phyloP scores from a whole-genome alignment of 2,797 vertebrate species.

The Trachops cirrhosus region DNA sequence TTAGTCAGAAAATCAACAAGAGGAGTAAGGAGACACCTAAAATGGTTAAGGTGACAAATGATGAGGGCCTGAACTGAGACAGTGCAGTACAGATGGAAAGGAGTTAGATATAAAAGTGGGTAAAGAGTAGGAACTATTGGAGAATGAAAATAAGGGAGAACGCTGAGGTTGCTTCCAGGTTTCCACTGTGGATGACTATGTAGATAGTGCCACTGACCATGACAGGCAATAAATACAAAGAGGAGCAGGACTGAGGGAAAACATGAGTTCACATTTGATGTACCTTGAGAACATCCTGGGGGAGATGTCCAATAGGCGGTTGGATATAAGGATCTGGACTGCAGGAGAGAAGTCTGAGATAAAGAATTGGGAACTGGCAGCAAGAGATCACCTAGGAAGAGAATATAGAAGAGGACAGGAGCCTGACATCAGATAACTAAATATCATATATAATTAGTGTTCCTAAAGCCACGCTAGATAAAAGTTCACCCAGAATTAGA shows the following conservation, averaged over 20 bases:
- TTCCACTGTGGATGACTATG: neutral
- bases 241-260: neutral
- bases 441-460: neutral
- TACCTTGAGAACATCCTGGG: conserved; percentile 48
- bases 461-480: neutral
- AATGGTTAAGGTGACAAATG: neutral
- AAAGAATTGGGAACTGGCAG: conserved; percentile 7
- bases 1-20: conserved; percentile 28
- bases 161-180: neutral
- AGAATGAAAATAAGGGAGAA: neutral
- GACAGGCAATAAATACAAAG: neutral
- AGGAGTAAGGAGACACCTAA: neutral
- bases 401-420: conserved; percentile 5
- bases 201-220: neutral
- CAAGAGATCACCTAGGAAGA: conserved; percentile 35
- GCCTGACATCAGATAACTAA: neutral
- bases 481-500: neutral
- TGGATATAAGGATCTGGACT: conserved; percentile 32
- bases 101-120: neutral
- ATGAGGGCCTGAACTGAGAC: neutral
- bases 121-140: neutral
- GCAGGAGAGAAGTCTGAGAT: conserved; percentile 48
- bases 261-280: neutral
- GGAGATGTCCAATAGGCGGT: neutral
- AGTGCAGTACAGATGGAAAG: neutral